phyloP scores from a whole-genome alignment of 2,797 vertebrate species.

The Gastrophryne carolinensis region DNA sequence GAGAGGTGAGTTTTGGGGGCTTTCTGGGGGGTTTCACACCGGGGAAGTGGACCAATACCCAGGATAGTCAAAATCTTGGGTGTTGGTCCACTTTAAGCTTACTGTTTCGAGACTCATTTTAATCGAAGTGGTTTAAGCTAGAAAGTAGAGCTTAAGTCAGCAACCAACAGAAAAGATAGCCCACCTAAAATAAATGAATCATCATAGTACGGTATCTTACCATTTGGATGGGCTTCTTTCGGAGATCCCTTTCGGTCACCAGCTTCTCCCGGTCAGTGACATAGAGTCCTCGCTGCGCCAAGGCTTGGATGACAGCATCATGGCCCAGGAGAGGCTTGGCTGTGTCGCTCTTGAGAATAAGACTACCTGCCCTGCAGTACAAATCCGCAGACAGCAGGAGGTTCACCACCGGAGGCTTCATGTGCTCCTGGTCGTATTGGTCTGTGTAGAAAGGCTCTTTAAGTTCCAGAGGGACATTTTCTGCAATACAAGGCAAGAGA shows the following conservation, averaged over 20 bases:
- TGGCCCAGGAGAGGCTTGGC: conserved; percentile 89
- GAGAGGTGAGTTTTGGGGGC: no score
- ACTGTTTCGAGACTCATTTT: no score
- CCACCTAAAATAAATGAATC: no score
- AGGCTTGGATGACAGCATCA: conserved; percentile 90
- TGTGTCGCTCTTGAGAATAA: conserved; percentile 87
- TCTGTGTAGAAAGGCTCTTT: conserved; percentile 94
- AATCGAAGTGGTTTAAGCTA: no score
- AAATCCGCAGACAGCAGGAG: conserved; percentile 92
- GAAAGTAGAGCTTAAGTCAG: no score
- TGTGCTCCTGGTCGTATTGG: conserved; percentile 97
- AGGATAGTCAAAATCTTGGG: no score
- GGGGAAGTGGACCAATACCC: no score
- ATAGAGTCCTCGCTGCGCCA: conserved; percentile 93
- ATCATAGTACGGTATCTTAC: conserved; percentile 66
- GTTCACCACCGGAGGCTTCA: conserved; percentile 89
- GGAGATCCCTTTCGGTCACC: conserved; percentile 91
- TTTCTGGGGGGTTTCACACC: no score
- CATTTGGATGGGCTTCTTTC: conserved; percentile 94
- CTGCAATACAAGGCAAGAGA: conserved; percentile 63
- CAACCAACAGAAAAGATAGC: no score
- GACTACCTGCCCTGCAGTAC: conserved; percentile 90
- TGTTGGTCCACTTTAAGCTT: no score
- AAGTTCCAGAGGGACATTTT: conserved; percentile 87
- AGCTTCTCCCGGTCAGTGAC: conserved; percentile 92